phyloP scores from a whole-genome alignment of 1,140 invertebrate species.

The Drosophila erecta region DNA sequence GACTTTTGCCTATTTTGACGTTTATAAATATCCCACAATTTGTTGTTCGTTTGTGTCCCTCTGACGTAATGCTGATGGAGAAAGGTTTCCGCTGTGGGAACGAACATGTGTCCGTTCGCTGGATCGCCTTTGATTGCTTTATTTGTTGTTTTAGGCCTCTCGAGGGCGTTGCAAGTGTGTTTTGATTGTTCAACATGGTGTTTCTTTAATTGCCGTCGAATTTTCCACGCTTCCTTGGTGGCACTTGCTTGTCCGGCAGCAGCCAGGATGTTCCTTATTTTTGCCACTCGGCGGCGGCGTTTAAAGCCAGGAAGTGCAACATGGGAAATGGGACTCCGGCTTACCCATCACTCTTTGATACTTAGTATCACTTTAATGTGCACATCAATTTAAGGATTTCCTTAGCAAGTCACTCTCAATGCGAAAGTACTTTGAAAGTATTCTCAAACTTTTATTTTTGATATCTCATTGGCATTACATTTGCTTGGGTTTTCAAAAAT shows the following conservation, averaged over 20 bases:
- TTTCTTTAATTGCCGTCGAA: constrained; percentile 64
- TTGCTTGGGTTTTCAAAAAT: no score
- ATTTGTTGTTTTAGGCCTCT: constrained; percentile 79
- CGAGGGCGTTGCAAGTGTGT: constrained; percentile 76
- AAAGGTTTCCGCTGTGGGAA: constrained; percentile 74
- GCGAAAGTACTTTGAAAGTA: no score
- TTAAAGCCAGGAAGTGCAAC: constrained; percentile 24
- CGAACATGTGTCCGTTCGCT: constrained; percentile 64
- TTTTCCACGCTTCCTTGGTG: constrained; percentile 76
- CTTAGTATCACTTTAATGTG: background rate
- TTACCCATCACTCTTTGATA: background rate
- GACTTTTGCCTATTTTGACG: constrained; percentile 78
- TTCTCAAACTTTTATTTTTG: no score
- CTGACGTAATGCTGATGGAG: constrained; percentile 80
- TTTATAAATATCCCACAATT: constrained; percentile 82
- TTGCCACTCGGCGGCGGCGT: constrained; percentile 9
- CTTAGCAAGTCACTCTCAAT: background rate
- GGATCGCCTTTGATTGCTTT: constrained; percentile 74
- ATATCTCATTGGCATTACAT: no score
- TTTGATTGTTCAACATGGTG: constrained; percentile 65
- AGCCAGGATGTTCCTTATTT: constrained; percentile 70
- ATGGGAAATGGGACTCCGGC: constrained; percentile 4
- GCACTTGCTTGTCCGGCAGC: constrained; percentile 52
- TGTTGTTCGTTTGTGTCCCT: constrained; percentile 54
- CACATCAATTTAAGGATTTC: background rate